Percentiles rank a stretch among this genome's conserved stretches.
phyloP scores from a whole-genome alignment of 2,888 invertebrate genomes.

The Hoplodrina ambigua region DNA sequence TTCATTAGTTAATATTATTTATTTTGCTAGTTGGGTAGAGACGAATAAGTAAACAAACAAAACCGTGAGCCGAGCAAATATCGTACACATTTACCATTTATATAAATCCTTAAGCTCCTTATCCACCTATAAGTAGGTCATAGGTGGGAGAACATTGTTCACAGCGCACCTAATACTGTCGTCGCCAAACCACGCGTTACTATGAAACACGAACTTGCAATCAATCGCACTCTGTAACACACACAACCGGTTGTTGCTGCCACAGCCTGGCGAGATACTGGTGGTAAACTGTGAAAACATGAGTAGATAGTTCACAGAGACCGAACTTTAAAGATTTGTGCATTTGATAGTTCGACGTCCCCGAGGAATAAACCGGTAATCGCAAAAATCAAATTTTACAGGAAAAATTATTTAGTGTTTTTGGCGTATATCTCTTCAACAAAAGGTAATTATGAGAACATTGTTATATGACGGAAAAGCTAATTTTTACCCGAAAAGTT shows the following conservation, averaged over 20 bases:
- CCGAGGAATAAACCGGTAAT: no score
- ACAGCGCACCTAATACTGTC: conserved; percentile 31
- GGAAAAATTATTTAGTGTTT: no score
- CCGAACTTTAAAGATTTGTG: no score
- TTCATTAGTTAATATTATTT: no score
- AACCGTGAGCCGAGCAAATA: conserved; percentile 8
- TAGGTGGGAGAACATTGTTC: conserved; percentile 5
- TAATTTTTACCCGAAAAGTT: no score
- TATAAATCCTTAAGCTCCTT: conserved; percentile 41
- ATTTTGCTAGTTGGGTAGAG: no score
- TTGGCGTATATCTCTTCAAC: no score
- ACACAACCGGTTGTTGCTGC: conserved; percentile 39
- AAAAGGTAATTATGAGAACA: no score
- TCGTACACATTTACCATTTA: conserved; percentile 38
- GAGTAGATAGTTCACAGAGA: conserved; percentile 22
- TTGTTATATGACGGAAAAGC: no score
- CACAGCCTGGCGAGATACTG: conserved; percentile 7
- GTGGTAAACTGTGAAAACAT: not conserved
- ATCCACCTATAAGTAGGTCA: conserved; percentile 32
- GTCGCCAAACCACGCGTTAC: conserved; percentile 29
- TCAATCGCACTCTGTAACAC: conserved; percentile 45
- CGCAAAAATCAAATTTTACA: no score
- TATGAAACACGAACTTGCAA: conserved; percentile 48
- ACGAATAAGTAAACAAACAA: conserved; percentile 6
- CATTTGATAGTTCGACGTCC: no score